Base-by-base conservation (phyloP, 2,113 vertebrate species). In the Thunnus maccoyii region DNA sequence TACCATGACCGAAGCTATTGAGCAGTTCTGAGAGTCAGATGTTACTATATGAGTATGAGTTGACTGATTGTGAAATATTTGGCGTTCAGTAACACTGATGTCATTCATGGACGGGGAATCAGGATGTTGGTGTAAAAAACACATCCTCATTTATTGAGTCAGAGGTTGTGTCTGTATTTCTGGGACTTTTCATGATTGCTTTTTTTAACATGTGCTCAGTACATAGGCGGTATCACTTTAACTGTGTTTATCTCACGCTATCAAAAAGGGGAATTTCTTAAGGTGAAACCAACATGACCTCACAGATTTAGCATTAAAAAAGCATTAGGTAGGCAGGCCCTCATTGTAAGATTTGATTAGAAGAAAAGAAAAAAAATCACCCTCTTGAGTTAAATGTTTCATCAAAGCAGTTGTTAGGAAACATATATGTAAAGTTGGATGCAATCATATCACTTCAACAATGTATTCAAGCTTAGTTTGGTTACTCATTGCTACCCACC, bases 41-140 rank as follows among this genome's bases (percentile, higher is more conserved):
- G 9, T 65, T 54, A 20, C 55, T 48, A 3, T 1, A 8, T 65
- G 80, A 86, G 63, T 1, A 8, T 61, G 80, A 86, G 63, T 86
- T 47, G 64, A 68, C 14, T 1, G 8, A 5, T 83, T 85, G 80
- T 78, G 80, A 87, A 79, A 82, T 54, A 55, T 62, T 72, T 51
- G 51, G 7, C 51, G 87, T 82, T 22, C 50, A 50, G 85, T 67
- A 86, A 76, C 20, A 2, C 20, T 61, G 71, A 69, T 50, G 56
- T 85, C 51, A 47, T 64, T 64, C 20, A 50, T 56, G 27, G 20
- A 70, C 13, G 11, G 13, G 65, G 67, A 78, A 81, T 56, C 66
- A 80, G 72, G 84, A 88, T 78, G 68, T 85, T 50, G 25, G 20
- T 15, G 11, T 32, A 3, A 52, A 44, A 57, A 51, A 66, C 44